Percentiles rank a stretch among this genome's conserved stretches.
Evolutionary conservation across 23 tunicate species (phyloP).

Genomic region (Diplosoma virens): DNA sequence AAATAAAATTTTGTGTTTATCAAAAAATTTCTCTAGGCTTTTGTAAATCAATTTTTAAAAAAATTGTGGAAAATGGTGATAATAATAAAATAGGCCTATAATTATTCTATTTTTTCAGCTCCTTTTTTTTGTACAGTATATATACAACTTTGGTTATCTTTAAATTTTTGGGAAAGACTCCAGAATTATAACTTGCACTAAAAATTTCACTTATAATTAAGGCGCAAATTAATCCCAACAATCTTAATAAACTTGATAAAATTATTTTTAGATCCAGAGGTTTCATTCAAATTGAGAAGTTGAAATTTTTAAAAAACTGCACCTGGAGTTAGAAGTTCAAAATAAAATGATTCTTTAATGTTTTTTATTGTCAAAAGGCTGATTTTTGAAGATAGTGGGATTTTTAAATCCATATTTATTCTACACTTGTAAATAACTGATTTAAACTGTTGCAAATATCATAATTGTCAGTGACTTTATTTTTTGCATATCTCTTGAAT

Average conservation of each 20-base stretch:
- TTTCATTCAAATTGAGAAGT: not conserved
- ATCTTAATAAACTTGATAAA: not conserved
- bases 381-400: not conserved
- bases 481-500: too few species aligned
- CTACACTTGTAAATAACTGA: not conserved
- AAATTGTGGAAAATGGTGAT: too few species aligned
- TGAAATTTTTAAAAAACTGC: not conserved
- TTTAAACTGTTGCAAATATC: not conserved
- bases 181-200: not conserved
- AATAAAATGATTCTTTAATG: not conserved
- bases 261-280: not conserved
- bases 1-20: not conserved
- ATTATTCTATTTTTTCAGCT: not conserved
- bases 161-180: not conserved
- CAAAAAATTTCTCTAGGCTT: not conserved
- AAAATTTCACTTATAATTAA: not conserved
- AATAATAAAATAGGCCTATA: not conserved
- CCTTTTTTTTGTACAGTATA: too few species aligned
- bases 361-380: not conserved
- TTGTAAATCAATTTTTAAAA: too few species aligned
- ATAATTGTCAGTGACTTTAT: too few species aligned
- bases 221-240: not conserved
- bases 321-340: not conserved
- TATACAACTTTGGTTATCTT: not conserved
- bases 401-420: not conserved